These are phyloP conservation scores for Macrocentrus cingulum DNA, from an alignment of 1,140 invertebrate species.

Conservation along the genomic window DNA sequence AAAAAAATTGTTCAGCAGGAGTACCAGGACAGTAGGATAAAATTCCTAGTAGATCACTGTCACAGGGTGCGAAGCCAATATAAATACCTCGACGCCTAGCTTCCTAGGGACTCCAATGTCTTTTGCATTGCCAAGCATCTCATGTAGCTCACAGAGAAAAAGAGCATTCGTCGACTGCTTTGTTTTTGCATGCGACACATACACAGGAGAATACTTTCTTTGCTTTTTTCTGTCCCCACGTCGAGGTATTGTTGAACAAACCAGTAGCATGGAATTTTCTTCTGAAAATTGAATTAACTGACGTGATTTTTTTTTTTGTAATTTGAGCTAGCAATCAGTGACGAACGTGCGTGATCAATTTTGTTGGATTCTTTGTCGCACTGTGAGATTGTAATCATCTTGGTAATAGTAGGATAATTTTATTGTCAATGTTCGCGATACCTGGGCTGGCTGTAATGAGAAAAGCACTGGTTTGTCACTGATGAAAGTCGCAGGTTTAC, in stretches of 20 bases:
- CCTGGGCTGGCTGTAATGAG: no score
- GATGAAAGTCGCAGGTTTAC: no score
- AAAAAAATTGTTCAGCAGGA: slow-evolving; percentile 25
- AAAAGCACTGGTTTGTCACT: no score
- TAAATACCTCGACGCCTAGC: slow-evolving; percentile 57
- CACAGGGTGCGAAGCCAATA: slow-evolving; percentile 56
- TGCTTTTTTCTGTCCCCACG: background rate
- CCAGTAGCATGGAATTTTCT: no score
- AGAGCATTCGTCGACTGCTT: slow-evolving; percentile 1
- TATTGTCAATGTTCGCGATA: no score
- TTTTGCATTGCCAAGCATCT: slow-evolving; percentile 6
- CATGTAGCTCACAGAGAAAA: background rate
- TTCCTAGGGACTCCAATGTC: slow-evolving; percentile 25
- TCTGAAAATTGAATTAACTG: no score
- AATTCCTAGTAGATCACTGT: slow-evolving; percentile 60
- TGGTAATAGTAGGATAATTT: no score
- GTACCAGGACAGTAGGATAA: slow-evolving; percentile 35
- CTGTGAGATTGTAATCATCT: no score
- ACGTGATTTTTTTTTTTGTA: no score
- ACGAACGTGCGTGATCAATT: no score
- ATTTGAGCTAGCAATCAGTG: no score
- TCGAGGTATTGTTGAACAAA: background rate
- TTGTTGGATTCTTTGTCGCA: no score
- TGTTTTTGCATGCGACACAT: background rate
- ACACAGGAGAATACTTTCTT: background rate